phyloP scores from a whole-genome alignment of 1,140 invertebrate genomes.

The Mesaphorura yosii region DNA sequence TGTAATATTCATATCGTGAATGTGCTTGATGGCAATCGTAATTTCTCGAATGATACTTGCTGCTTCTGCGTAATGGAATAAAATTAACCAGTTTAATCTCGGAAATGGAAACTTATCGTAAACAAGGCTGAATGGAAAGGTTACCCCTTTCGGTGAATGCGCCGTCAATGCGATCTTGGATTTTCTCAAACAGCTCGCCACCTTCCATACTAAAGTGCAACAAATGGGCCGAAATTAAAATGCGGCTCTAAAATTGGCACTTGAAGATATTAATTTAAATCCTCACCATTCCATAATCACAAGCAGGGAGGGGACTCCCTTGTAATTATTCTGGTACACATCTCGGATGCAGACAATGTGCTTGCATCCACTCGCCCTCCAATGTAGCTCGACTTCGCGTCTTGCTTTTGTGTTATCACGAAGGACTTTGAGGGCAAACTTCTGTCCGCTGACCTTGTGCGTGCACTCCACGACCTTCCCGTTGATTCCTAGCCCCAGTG shows the following conservation, averaged over 20 bases:
- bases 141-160: constrained; percentile 88
- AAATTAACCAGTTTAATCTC: too few species aligned
- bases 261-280: not conserved
- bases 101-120: not conserved
- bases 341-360: constrained; percentile 90
- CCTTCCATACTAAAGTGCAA: constrained; percentile 72
- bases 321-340: constrained; percentile 92
- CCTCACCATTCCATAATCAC: constrained; percentile 96
- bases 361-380: constrained; percentile 73
- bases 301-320: constrained; percentile 76
- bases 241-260: not conserved
- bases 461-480: constrained; percentile 80
- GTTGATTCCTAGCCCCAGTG: constrained; percentile 94
- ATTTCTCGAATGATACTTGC: constrained; percentile 92
- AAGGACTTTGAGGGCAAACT: constrained; percentile 83
- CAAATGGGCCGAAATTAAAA: not conserved
- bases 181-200: constrained; percentile 89
- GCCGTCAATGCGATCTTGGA: constrained; percentile 83
- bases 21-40: constrained; percentile 83
- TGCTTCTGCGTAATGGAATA: constrained; percentile 52
- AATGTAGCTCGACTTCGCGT: constrained; percentile 91
- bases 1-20: constrained; percentile 92
- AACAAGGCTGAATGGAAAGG: not conserved
- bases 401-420: constrained; percentile 82
- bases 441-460: constrained; percentile 52